Conservation (phyloP, 2,888 invertebrate species). For the Labia minor region DNA sequence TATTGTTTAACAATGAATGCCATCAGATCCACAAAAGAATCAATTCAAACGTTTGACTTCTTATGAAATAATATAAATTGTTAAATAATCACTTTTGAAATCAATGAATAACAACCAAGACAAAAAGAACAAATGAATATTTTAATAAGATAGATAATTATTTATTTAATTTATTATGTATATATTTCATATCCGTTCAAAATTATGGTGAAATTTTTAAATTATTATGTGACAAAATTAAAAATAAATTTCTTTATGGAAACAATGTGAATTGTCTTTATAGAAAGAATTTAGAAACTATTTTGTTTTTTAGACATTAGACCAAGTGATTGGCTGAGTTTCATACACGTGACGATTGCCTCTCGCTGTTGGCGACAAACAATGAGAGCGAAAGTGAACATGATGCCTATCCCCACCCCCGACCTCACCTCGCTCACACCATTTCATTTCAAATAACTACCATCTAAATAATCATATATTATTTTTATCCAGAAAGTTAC, state of each 20-base stretch:
- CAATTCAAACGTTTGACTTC: too few species aligned
- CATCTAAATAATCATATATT: not conserved
- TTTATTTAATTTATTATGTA: too few species aligned
- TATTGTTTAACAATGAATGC: too few species aligned
- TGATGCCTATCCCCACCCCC: not conserved
- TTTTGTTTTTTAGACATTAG: not conserved
- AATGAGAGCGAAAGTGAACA: not conserved
- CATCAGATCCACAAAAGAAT: too few species aligned
- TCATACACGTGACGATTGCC: too few species aligned
- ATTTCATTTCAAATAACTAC: not conserved
- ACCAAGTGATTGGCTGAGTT: not conserved
- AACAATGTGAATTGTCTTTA: not conserved
- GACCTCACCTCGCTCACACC: not conserved
- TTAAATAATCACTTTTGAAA: not conserved
- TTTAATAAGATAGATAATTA: not conserved
- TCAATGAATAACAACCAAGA: not conserved
- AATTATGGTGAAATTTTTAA: not conserved
- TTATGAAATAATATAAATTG: not conserved
- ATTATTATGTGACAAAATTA: not conserved
- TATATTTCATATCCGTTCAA: not conserved
- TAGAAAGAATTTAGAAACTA: not conserved
- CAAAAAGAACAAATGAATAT: not conserved
- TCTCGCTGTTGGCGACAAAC: conserved; percentile 2
- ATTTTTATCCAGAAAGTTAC: not conserved
- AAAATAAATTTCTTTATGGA: not conserved